Base-by-base conservation (phyloP, 2,113 vertebrate species). In the Egretta garzetta region DNA sequence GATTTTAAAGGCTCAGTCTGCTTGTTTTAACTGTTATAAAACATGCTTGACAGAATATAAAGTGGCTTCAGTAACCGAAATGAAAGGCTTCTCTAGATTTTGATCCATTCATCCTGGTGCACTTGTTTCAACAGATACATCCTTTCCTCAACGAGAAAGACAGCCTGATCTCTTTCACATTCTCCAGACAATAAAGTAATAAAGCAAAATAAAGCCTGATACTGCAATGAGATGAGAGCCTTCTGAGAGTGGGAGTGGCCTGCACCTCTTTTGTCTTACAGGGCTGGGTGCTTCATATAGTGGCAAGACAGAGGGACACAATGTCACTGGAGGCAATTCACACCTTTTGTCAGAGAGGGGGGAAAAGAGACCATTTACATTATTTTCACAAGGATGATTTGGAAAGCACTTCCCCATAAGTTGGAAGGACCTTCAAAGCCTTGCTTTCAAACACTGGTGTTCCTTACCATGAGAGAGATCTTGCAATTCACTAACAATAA, bases 191-290 rank as follows among this genome's bases (percentile, higher is more conserved):
- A 82, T 83, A 95, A 94, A 90, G 84, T 49, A 94, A 95, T 94
- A 91, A 95, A 95, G 41, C 10, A 62, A 91, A 95, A 82, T 94
- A 93, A 93, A 91, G 74, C 59, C 84, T 67, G 59, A 83, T 93
- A 43, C 53, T 80, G 32, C 74, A 63, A 19, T 33, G 74, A 52
- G 74, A 73, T 55, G 63, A 80, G 77, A 94, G 63, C 28, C 55
- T 95, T 94, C 59, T 20, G 63, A 47, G 84, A 83, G 50, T 66
- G n/a, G 63, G 73, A 91, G 71, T 50, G 79, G 50, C 45, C 80
- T 74, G 66, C n/a, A 76, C 26, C 37, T 89, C 84, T 84, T 90
- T 96, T 95, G 84, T 91, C 55, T 96, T 59, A 67, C 28, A 24
- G 59, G 71, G 64, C 26, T 59, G 52, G 24, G 39, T 30, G 37